phyloP scores from a whole-genome alignment of 2,113 vertebrate genomes.

The Nycticebus coucang region DNA sequence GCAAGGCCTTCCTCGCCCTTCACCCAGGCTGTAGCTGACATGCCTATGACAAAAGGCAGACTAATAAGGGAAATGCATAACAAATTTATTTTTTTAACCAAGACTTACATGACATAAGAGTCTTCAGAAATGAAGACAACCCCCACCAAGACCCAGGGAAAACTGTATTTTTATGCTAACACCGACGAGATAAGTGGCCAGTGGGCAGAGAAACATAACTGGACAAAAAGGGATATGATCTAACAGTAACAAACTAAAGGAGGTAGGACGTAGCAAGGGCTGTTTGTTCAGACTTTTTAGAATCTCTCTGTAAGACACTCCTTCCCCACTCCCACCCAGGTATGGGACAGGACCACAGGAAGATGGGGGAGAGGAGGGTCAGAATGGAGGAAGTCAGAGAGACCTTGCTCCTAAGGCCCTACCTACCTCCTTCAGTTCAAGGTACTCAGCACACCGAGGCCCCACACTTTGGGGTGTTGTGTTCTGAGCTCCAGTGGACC shows the following conservation, averaged over 20 bases:
- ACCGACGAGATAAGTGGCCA: neutral
- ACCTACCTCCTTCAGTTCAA: neutral
- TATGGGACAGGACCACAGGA: neutral
- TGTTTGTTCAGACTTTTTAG: neutral
- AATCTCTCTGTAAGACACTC: neutral
- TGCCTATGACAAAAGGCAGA: neutral
- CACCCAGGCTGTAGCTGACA: neutral
- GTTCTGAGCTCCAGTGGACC: too few species aligned
- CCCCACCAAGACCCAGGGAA: too few species aligned
- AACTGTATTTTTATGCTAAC: neutral
- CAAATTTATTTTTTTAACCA: neutral
- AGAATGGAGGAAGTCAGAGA: neutral
- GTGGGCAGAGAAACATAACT: too few species aligned
- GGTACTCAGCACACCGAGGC: neutral
- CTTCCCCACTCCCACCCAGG: neutral
- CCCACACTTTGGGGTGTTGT: too few species aligned
- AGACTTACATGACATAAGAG: too few species aligned
- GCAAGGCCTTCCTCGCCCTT: neutral
- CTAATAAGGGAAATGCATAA: neutral
- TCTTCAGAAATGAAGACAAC: neutral
- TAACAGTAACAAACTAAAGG: neutral
- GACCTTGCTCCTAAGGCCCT: neutral
- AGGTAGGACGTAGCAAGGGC: neutral
- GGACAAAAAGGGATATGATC: neutral
- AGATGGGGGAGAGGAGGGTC: too few species aligned